Percentiles rank a stretch among this genome's conserved stretches.
These are phyloP conservation scores for Cheilosia soror DNA, from an alignment of 2,888 invertebrate species.

Conservation along the genomic window DNA sequence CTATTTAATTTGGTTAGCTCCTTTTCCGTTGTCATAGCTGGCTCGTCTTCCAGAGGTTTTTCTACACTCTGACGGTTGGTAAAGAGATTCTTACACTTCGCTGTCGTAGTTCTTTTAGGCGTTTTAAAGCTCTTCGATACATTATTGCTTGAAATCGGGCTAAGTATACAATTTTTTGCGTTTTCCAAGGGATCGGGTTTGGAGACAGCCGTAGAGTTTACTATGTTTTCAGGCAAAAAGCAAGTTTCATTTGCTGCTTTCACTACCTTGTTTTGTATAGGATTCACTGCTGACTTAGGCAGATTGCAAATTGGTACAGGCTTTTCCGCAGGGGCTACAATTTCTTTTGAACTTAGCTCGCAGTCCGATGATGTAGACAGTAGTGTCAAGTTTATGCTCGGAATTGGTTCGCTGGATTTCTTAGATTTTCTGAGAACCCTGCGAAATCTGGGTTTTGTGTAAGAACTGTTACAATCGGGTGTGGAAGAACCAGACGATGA, in stretches of 20 bases:
- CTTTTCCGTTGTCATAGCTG: not conserved
- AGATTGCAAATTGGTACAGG: not conserved
- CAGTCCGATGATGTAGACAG: not conserved
- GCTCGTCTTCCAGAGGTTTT: not conserved
- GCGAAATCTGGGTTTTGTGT: constrained; percentile 12
- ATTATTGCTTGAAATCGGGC: constrained; percentile 6
- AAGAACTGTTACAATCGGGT: not conserved
- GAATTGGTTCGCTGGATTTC: too few species aligned
- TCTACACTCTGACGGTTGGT: not conserved
- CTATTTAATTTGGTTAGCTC: not conserved
- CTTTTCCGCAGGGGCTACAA: not conserved
- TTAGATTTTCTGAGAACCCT: not conserved
- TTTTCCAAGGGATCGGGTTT: not conserved
- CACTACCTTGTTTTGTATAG: too few species aligned
- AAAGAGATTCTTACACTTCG: not conserved
- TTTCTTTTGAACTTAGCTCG: not conserved
- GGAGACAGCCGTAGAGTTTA: constrained; percentile 40
- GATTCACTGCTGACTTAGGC: not conserved
- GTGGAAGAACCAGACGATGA: constrained; percentile 30
- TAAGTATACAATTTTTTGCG: constrained; percentile 10
- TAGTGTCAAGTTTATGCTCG: not conserved
- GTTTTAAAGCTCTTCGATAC: not conserved
- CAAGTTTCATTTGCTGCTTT: constrained; percentile 17
- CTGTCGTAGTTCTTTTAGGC: too few species aligned
- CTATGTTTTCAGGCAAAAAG: constrained; percentile 39